Percentiles rank a stretch among this genome's conserved stretches.
Evolutionary conservation across 2,113 vertebrate species (phyloP).

Genomic region (Callocephalon fimbriatum): DNA sequence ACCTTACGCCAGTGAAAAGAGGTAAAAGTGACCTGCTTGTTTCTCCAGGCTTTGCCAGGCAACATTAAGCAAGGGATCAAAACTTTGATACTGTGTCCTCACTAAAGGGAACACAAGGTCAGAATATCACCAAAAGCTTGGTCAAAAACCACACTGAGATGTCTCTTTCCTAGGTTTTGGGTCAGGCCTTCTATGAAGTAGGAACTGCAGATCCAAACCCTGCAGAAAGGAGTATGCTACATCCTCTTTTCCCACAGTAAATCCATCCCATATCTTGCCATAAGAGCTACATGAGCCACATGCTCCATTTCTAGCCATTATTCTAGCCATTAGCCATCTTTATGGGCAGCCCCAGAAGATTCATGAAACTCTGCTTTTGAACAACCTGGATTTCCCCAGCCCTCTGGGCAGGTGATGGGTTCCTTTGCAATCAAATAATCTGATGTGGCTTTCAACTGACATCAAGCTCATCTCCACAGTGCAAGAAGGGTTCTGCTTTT

Average conservation of each 20-base stretch:
- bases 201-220: neutral
- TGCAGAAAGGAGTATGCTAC: neutral
- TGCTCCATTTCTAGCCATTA: neutral
- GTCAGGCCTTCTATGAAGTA: neutral
- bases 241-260: neutral
- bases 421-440: neutral
- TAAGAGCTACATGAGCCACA: neutral
- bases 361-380: neutral
- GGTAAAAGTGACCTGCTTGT: constrained; percentile 67
- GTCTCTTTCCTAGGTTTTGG: neutral
- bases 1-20: constrained; percentile 86
- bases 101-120: fast-evolving
- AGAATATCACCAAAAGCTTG: neutral
- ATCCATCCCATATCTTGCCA: fast-evolving
- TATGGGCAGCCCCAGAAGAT: neutral
- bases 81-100: neutral
- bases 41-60: neutral
- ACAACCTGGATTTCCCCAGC: neutral
- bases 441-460: neutral
- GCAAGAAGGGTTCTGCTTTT: neutral
- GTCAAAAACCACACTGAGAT: neutral
- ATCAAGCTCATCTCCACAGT: neutral
- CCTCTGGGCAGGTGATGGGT: neutral
- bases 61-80: neutral
- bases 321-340: neutral